Percentiles rank a stretch among this genome's conserved stretches.
Conservation (phyloP, 2,797 vertebrate genomes). For the Arnoldichthys spilopterus region DNA sequence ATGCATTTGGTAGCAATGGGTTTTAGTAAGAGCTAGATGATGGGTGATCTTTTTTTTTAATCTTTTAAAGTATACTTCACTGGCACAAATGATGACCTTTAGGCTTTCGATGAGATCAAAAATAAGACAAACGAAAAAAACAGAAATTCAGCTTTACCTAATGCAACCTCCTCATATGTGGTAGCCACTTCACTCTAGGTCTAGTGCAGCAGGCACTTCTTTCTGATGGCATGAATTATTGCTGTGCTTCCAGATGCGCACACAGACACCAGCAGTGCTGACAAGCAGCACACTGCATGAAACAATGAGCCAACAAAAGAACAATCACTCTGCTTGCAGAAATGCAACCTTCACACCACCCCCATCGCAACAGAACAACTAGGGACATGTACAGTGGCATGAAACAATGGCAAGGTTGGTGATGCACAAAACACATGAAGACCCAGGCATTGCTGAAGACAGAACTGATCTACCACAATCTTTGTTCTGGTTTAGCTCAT, state of each 20-base stretch:
- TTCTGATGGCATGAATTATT: slow-evolving; percentile 16
- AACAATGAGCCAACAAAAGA: slow-evolving; percentile 7
- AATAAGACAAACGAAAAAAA: background rate
- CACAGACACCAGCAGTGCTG: slow-evolving; percentile 8
- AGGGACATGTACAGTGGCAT: background rate
- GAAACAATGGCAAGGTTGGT: background rate
- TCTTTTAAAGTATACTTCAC: background rate
- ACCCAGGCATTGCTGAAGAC: background rate
- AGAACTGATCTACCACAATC: background rate
- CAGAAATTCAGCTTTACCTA: background rate
- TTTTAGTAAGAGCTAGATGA: too few relatives aligned
- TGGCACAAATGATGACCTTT: background rate
- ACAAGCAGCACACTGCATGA: background rate
- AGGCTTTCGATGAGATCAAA: background rate
- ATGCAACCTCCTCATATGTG: background rate
- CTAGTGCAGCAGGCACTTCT: background rate
- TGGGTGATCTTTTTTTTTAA: too few relatives aligned
- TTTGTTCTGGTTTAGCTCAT: background rate
- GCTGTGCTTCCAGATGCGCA: slow-evolving; percentile 1
- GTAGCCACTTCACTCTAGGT: background rate
- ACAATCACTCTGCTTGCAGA: slow-evolving; percentile 16
- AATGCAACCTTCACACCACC: slow-evolving; percentile 9
- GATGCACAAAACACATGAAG: background rate
- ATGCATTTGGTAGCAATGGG: too few relatives aligned
- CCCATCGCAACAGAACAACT: background rate